Percentiles rank a stretch among this genome's conserved stretches.
phyloP scores from a whole-genome alignment of 92 coral and sea anemone species.

The Galaxea fascicularis region DNA sequence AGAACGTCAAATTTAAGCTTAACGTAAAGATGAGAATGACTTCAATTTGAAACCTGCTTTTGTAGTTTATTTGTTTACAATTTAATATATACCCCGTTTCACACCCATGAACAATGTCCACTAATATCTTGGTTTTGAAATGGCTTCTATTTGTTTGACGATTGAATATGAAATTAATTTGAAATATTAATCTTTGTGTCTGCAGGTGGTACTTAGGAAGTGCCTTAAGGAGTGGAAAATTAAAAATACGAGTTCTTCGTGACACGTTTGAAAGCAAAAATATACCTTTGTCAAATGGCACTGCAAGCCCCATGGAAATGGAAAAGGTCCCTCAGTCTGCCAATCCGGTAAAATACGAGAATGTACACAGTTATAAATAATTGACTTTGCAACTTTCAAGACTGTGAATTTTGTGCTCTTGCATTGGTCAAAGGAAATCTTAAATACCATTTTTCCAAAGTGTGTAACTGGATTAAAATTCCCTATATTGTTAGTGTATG shows the following conservation, averaged over 20 bases:
- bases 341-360: background rate
- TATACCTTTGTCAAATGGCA: conserved; percentile 52
- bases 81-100: background rate
- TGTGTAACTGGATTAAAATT: conserved; percentile 3
- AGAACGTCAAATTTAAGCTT: too few species aligned
- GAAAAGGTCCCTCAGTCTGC: background rate
- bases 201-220: conserved; percentile 82
- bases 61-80: background rate
- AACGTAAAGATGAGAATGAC: background rate
- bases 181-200: too few species aligned
- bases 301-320: conserved; percentile 4
- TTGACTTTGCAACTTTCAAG: too few species aligned
- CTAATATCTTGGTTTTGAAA: background rate
- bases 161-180: conserved; percentile 9
- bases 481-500: background rate
- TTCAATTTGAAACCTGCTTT: conserved; percentile 13
- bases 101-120: background rate
- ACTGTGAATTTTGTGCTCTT: background rate
- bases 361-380: background rate
- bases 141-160: background rate
- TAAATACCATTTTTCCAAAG: background rate
- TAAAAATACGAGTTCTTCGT: conserved; percentile 65
- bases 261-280: conserved; percentile 2
- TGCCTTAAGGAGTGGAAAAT: conserved; percentile 84
- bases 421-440: background rate